Evolutionary conservation across 2,113 vertebrate genomes (phyloP).

Genomic region (Sorex fumeus): DNA sequence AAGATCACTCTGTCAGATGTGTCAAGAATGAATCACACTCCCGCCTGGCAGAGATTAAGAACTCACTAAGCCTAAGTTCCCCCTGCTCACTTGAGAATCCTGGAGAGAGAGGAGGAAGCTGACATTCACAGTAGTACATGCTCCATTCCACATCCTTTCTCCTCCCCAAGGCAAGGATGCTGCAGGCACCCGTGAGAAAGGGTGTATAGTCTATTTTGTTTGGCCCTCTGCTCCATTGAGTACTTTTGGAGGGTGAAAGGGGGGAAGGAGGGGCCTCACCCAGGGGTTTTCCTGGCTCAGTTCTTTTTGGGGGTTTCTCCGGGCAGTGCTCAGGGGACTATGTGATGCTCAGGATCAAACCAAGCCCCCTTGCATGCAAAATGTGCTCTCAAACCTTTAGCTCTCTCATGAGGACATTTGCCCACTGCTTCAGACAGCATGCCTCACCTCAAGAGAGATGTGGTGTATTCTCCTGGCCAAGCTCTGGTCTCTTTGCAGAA

Average conservation of each 20-base stretch:
- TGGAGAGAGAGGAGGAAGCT: background rate
- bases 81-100: background rate
- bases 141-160: background rate
- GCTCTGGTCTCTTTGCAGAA: background rate
- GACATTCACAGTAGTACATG: fast-evolving
- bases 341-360: too few relatives aligned
- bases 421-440: too few relatives aligned
- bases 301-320: too few relatives aligned
- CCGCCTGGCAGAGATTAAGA: background rate
- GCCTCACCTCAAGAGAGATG: background rate
- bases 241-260: too few relatives aligned
- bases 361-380: too few relatives aligned
- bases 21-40: constrained; percentile 16
- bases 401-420: too few relatives aligned
- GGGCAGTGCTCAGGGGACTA: too few relatives aligned
- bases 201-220: background rate
- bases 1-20: background rate
- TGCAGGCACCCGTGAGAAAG: background rate
- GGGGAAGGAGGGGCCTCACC: too few relatives aligned
- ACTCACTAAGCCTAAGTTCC: background rate
- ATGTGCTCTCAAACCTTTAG: too few relatives aligned
- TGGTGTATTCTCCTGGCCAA: background rate
- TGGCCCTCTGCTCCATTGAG: background rate
- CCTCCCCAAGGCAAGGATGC: background rate
- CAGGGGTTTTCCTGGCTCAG: too few relatives aligned